Percentiles rank a stretch among this genome's conserved stretches.
These are phyloP conservation scores for Drosophila seguyi DNA, from an alignment of 1,140 invertebrate species.

Conservation along the genomic window DNA sequence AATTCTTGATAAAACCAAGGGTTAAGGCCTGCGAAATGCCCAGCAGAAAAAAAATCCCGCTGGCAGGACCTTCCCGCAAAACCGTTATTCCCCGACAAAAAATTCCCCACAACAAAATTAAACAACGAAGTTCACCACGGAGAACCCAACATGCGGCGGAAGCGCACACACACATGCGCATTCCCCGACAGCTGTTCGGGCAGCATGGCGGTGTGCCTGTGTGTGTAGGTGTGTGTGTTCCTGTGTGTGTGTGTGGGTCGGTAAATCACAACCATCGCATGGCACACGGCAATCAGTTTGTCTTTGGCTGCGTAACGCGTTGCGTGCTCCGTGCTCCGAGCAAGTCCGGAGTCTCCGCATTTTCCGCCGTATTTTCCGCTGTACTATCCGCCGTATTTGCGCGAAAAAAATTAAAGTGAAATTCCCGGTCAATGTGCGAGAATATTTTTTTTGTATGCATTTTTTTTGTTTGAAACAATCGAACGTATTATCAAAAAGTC, in stretches of 20 bases:
- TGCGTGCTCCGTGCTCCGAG: slow-evolving; percentile 61
- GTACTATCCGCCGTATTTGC: slow-evolving; percentile 5
- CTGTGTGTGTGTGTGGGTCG: slow-evolving; percentile 58
- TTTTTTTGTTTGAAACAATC: slow-evolving; percentile 9
- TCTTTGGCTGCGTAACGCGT: slow-evolving; percentile 81
- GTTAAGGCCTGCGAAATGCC: not conserved
- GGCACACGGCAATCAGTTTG: slow-evolving; percentile 83
- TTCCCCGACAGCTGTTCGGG: slow-evolving; percentile 56
- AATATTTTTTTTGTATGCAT: slow-evolving; percentile 7
- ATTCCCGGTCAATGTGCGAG: not conserved
- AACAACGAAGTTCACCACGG: slow-evolving; percentile 7
- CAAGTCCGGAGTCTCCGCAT: slow-evolving; percentile 26
- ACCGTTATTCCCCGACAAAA: slow-evolving; percentile 14
- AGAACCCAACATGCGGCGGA: slow-evolving; percentile 18
- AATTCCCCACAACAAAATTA: slow-evolving; percentile 12
- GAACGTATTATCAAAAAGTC: slow-evolving; percentile 8
- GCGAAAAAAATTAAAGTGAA: slow-evolving; percentile 20
- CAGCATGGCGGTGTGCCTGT: slow-evolving; percentile 18
- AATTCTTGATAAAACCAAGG: not conserved
- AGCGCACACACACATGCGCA: slow-evolving; percentile 60
- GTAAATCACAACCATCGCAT: slow-evolving; percentile 79
- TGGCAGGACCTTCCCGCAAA: not conserved
- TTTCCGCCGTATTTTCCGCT: not conserved
- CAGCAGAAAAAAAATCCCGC: not conserved
- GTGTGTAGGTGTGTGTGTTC: slow-evolving; percentile 7